These are phyloP conservation scores for Liopterus haemorrhoidalis DNA, from an alignment of 2,888 invertebrate genomes.

Conservation along the genomic window DNA sequence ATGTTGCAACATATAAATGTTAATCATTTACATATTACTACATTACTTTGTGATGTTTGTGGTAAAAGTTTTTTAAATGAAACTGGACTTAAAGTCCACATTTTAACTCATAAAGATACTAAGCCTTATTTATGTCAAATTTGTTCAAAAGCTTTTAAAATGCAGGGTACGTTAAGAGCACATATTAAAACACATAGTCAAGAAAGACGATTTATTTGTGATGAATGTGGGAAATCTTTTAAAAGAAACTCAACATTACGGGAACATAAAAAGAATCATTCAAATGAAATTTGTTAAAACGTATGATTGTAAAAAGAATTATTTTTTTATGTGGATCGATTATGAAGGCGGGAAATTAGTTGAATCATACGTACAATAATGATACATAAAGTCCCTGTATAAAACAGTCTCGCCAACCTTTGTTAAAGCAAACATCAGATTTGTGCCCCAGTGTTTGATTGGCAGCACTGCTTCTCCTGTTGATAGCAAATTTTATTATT, in stretches of 20 bases:
- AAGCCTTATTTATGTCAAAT: conserved; percentile 39
- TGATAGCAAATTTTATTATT: no score
- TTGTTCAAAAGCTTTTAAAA: conserved; percentile 46
- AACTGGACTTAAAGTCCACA: conserved; percentile 38
- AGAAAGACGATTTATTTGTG: conserved; percentile 47
- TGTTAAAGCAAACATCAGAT: no score
- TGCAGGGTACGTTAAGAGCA: conserved; percentile 45
- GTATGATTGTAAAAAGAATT: no score
- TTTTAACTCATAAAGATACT: conserved; percentile 41
- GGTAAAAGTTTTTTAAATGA: conserved; percentile 37
- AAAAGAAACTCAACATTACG: conserved; percentile 51
- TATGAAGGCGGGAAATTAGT: no score
- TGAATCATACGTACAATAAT: no score
- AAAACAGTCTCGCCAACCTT: no score
- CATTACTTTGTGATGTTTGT: conserved; percentile 43
- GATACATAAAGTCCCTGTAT: no score
- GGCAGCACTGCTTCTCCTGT: no score
- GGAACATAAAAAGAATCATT: conserved; percentile 53
- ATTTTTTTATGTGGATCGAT: no score
- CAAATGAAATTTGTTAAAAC: conserved; percentile 51
- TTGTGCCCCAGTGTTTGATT: no score
- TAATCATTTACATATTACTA: conserved; percentile 28
- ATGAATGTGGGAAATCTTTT: conserved; percentile 53
- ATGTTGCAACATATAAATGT: conserved; percentile 28
- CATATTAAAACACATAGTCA: conserved; percentile 45